Base-by-base conservation (phyloP, 2,113 vertebrate genomes). In the Corythornis cristatus region DNA sequence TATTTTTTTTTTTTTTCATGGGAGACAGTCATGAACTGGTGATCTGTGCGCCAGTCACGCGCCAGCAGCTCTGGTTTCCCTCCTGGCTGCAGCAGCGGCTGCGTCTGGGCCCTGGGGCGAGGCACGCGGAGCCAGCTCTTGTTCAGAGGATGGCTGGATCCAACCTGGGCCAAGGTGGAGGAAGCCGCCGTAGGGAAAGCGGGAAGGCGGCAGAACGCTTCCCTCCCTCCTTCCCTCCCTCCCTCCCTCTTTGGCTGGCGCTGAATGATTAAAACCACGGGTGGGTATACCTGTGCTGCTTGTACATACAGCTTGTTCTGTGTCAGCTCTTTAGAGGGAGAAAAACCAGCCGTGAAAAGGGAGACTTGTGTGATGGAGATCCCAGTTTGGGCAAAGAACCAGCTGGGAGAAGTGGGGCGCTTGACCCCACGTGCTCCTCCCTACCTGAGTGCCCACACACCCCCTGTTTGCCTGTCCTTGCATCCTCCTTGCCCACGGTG, bases 161-260 rank as follows among this genome's bases (percentile, higher is more conserved):
- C 83, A 93, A 35, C 90, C 75, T 60, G 65, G 90, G 88, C 65
- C 10, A 16, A 35, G 87, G 54, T 57, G 77, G 57, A 81, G 84
- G 81, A 57, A 66, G 86, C 88, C 33, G 10, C 78, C 3, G 14
- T 10, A 29, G 71, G 65, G 73, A 74, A 56, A 83, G 72, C 8
- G 12, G 77, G 83, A 93, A 86, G 86, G 86, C 28, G 26, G 88
- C 76, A 58, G 62, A 81, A 61, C 48, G 5, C 65, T 81, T 61
- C 83, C 3, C 45, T 71, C 85, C 9, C 37, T 37, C 8, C 37
- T 9, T 37, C 83, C 3, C 45, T 71, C 85, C 90, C 45, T 71
- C 85, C 90, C 88, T 88, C 92, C 90, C 73, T 76, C 78, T 94
- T 94, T 95, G 95, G 93, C 95, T 95, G 77, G 83, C 9, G 5